A percentile compares a stretch with the other conserved stretches of the same genome.
Evolutionary conservation across 1,140 invertebrate species (phyloP).

Genomic region (Pachypsylla venusta): DNA sequence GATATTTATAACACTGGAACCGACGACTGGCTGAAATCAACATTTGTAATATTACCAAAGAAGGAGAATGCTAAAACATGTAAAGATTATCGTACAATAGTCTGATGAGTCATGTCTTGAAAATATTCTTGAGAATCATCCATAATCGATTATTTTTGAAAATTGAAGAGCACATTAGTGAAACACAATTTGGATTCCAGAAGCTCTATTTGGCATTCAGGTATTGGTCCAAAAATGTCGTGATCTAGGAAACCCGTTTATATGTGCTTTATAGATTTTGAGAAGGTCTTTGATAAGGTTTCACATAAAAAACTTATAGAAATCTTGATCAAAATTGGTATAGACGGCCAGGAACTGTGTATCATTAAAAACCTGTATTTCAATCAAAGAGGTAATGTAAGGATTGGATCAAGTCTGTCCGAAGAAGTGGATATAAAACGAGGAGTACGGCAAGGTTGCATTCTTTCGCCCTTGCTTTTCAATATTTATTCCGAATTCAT

Average conservation of each 20-base stretch:
- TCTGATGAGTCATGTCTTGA: not conserved
- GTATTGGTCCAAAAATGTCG: slow-evolving; percentile 19
- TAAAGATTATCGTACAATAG: slow-evolving; percentile 3
- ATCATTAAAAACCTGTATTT: slow-evolving; percentile 18
- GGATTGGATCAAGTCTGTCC: slow-evolving; percentile 1
- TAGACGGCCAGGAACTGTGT: slow-evolving; percentile 16
- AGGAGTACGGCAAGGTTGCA: slow-evolving; percentile 25
- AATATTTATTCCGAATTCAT: too few relatives aligned
- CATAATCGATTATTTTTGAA: not conserved
- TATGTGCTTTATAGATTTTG: too few relatives aligned
- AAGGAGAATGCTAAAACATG: not conserved
- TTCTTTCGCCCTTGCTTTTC: too few relatives aligned
- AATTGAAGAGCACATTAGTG: slow-evolving; percentile 15
- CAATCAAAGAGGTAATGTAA: slow-evolving; percentile 14
- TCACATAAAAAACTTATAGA: slow-evolving; percentile 14
- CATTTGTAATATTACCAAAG: slow-evolving; percentile 11
- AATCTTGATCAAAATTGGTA: slow-evolving; percentile 14
- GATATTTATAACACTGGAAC: too few relatives aligned
- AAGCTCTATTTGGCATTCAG: slow-evolving; percentile 21
- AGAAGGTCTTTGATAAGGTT: slow-evolving; percentile 21
- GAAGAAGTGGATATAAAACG: slow-evolving; percentile 20
- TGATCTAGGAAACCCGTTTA: slow-evolving; percentile 19
- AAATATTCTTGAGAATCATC: too few relatives aligned
- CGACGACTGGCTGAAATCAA: too few relatives aligned
- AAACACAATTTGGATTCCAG: slow-evolving; percentile 22